A percentile compares a stretch with the other conserved stretches of the same genome.
These are phyloP conservation scores for Microtus ochrogaster DNA, from an alignment of 2,113 vertebrate species.

Conservation along the genomic window DNA sequence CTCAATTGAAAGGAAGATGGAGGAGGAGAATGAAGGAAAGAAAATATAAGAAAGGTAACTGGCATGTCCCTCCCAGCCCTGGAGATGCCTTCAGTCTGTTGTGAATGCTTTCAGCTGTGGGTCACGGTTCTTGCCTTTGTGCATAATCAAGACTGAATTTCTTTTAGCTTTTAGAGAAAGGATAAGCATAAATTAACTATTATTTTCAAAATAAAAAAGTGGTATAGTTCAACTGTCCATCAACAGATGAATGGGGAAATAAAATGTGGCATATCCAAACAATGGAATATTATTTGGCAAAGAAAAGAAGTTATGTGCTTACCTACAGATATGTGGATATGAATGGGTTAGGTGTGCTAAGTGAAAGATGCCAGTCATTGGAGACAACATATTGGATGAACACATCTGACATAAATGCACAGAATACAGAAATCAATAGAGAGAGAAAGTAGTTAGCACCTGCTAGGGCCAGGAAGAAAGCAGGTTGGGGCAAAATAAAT, in stretches of 20 bases:
- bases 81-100: neutral
- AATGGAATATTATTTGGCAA: neutral
- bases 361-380: neutral
- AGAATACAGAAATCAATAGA: neutral
- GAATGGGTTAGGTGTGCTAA: neutral
- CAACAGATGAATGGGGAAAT: neutral
- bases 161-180: neutral
- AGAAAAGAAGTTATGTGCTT: neutral
- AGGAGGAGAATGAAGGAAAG: neutral
- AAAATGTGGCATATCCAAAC: neutral
- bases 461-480: neutral
- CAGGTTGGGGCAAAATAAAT: fast-evolving
- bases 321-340: neutral
- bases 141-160: neutral
- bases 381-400: neutral
- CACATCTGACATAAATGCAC: neutral
- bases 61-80: neutral
- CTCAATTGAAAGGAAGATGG: neutral
- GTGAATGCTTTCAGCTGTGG: neutral
- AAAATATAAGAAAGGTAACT: neutral
- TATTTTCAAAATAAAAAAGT: neutral
- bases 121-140: neutral
- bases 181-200: neutral
- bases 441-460: neutral
- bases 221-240: neutral